These are phyloP conservation scores for Lepilemur ruficaudatus DNA, from an alignment of 2,797 vertebrate species.

Conservation along the genomic window DNA sequence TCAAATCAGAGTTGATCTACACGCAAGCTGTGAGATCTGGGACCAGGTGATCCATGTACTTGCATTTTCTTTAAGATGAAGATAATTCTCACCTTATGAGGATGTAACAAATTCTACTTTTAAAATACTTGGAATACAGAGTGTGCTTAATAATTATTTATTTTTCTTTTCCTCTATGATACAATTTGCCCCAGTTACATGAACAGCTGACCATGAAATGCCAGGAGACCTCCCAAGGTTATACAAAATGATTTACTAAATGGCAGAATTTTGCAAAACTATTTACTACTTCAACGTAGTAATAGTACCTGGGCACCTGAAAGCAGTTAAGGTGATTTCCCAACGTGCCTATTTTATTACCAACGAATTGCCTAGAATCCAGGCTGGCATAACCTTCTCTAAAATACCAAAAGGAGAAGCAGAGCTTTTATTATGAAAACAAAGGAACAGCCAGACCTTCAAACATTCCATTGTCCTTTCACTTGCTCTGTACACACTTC, in stretches of 20 bases:
- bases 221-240: background rate
- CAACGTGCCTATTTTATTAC: background rate
- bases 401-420: background rate
- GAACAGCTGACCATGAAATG: conserved; percentile 21
- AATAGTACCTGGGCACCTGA: background rate
- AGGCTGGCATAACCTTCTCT: background rate
- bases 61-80: background rate
- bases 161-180: conserved; percentile 33
- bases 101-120: conserved; percentile 21
- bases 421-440: conserved; percentile 18
- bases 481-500: background rate
- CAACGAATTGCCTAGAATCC: background rate
- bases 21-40: background rate
- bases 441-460: background rate
- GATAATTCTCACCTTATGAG: background rate
- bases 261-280: conserved; percentile 18
- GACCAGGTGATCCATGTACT: background rate
- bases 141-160: conserved; percentile 7
- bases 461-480: background rate
- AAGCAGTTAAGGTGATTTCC: background rate
- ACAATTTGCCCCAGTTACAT: conserved; percentile 3
- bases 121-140: background rate
- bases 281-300: background rate
- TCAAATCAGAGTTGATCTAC: background rate
- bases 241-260: conserved; percentile 39